phyloP scores from a whole-genome alignment of 2,797 vertebrate species.

The Chelidonichthys spinosus region DNA sequence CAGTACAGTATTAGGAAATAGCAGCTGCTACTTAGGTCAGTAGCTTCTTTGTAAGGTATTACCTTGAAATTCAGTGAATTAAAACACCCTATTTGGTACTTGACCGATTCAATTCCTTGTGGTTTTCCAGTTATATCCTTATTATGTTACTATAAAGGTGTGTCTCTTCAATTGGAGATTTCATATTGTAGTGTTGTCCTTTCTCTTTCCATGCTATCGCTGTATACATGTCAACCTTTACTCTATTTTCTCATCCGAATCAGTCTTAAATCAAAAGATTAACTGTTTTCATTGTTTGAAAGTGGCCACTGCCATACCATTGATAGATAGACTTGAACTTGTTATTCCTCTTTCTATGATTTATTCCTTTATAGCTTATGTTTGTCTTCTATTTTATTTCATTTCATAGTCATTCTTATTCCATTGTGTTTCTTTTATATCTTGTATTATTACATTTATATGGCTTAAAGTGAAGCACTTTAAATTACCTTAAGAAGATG shows the following conservation, averaged over 20 bases:
- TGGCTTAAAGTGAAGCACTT: constrained; percentile 1
- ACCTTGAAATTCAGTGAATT: background rate
- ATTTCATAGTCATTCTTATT: background rate
- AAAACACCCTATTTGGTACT: background rate
- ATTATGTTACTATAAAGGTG: background rate
- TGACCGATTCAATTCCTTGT: background rate
- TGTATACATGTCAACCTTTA: background rate
- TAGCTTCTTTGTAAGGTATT: background rate
- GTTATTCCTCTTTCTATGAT: constrained; percentile 1
- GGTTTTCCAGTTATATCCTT: background rate
- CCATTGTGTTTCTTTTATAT: background rate
- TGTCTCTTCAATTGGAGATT: background rate
- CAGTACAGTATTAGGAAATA: background rate
- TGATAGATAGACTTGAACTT: background rate
- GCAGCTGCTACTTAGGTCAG: background rate
- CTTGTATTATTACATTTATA: background rate
- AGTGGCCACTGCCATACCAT: background rate
- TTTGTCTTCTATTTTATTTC: background rate
- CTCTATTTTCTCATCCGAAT: background rate
- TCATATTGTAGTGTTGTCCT: background rate
- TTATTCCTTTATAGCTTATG: background rate
- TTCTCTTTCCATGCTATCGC: background rate
- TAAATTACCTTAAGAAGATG: background rate
- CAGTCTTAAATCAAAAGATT: background rate
- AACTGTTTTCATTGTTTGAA: background rate